phyloP scores from a whole-genome alignment of 2,888 invertebrate species.

The Aricia artaxerxes region DNA sequence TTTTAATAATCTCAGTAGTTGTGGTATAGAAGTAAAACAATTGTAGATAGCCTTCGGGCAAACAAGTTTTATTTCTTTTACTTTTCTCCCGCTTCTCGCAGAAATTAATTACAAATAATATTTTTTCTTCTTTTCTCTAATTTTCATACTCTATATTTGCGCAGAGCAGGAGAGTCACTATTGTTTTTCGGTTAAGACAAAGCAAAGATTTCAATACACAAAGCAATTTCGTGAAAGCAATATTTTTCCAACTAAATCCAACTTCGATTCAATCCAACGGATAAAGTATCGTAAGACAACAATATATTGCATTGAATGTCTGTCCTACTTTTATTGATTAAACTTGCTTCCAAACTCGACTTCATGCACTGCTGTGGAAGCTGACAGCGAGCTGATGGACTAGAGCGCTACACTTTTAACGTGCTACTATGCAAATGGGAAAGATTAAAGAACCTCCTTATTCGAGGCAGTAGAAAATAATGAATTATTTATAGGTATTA shows the following conservation, averaged over 20 bases:
- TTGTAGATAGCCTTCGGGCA: not conserved
- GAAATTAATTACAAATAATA: constrained; percentile 12
- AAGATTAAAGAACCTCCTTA: not conserved
- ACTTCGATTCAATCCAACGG: constrained; percentile 18
- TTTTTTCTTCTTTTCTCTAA: not conserved
- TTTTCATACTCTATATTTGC: not conserved
- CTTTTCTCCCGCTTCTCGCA: not conserved
- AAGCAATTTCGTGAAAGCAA: constrained; percentile 19
- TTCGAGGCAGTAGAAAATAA: not conserved
- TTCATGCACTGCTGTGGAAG: not conserved
- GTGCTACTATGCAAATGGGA: not conserved
- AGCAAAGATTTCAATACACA: constrained; percentile 18
- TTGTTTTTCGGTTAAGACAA: constrained; percentile 25
- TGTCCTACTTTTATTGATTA: constrained; percentile 19
- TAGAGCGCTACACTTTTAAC: not conserved
- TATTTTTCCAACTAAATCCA: constrained; percentile 13
- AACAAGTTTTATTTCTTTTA: constrained; percentile 4
- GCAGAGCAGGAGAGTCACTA: not conserved
- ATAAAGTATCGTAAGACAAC: constrained; percentile 23
- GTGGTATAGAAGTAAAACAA: not conserved
- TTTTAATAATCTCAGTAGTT: not conserved
- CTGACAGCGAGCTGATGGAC: constrained; percentile 11
- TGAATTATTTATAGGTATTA: not conserved
- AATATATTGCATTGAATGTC: constrained; percentile 16
- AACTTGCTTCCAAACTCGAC: not conserved